phyloP scores from a whole-genome alignment of 2,797 vertebrate species.

The Melanotaenia boesemani region DNA sequence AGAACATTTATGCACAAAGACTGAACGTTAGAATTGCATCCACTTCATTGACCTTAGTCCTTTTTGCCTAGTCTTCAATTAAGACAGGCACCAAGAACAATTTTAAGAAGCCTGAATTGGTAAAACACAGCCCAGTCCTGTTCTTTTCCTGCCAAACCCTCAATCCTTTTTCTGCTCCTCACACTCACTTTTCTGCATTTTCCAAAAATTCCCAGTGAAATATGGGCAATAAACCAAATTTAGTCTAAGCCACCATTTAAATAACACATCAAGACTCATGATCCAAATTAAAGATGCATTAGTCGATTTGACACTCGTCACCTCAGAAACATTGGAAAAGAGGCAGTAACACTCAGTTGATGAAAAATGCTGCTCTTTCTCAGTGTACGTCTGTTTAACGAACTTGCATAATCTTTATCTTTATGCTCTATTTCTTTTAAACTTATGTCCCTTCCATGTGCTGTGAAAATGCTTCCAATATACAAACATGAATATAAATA shows the following conservation, averaged over 20 bases:
- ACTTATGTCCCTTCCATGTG: slow-evolving; percentile 8
- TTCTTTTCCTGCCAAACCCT: neutral
- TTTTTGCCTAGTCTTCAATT: slow-evolving; percentile 10
- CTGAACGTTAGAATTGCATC: neutral
- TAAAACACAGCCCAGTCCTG: too few species aligned
- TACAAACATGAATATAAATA: too few species aligned
- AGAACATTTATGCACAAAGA: slow-evolving; percentile 21
- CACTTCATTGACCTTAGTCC: slow-evolving; percentile 14
- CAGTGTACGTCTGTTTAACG: slow-evolving; percentile 19
- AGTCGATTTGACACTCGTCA: slow-evolving; percentile 35
- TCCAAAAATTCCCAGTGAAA: slow-evolving; percentile 36
- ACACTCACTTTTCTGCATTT: slow-evolving; percentile 55
- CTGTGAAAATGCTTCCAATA: neutral
- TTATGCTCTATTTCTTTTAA: slow-evolving; percentile 2
- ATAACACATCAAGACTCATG: slow-evolving; percentile 19
- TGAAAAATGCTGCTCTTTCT: slow-evolving; percentile 12
- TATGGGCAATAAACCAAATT: slow-evolving; percentile 42
- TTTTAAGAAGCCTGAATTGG: slow-evolving; percentile 31
- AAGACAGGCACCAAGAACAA: slow-evolving; percentile 20
- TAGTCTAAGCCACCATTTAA: slow-evolving; percentile 35
- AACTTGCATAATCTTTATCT: slow-evolving; percentile 13
- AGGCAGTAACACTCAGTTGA: neutral
- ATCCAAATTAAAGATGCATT: slow-evolving; percentile 41
- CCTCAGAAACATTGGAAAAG: slow-evolving; percentile 28
- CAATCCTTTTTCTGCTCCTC: slow-evolving; percentile 43